Percentiles rank a stretch among this genome's conserved stretches.
These are phyloP conservation scores for Cydia amplana DNA, from an alignment of 1,140 invertebrate species.

Conservation along the genomic window DNA sequence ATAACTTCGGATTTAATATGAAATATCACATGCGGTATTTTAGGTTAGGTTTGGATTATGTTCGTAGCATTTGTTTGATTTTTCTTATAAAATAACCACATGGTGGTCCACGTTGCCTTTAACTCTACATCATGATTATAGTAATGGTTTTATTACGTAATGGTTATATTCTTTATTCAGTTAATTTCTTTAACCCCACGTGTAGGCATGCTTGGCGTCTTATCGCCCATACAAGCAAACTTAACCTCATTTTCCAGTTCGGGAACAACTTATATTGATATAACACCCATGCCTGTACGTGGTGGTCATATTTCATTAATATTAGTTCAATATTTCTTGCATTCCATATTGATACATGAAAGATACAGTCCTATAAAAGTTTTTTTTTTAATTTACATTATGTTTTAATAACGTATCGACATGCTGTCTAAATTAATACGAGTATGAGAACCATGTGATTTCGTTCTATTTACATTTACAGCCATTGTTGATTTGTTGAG, in stretches of 20 bases:
- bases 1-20: background rate
- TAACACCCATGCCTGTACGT: background rate
- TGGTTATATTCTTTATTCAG: background rate
- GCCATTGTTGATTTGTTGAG: too few relatives aligned
- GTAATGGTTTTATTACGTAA: background rate
- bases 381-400: too few relatives aligned
- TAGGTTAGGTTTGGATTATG: background rate
- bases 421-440: too few relatives aligned
- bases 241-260: slow-evolving; percentile 3
- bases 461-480: too few relatives aligned
- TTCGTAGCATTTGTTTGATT: background rate
- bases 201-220: background rate
- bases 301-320: background rate
- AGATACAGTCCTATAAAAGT: too few relatives aligned
- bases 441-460: too few relatives aligned
- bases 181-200: slow-evolving; percentile 9
- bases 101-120: background rate
- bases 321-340: background rate
- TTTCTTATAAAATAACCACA: background rate
- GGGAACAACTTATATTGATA: too few relatives aligned
- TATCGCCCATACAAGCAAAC: slow-evolving; percentile 1
- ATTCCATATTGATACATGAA: too few relatives aligned
- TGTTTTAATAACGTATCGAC: too few relatives aligned
- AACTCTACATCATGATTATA: background rate
- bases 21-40: background rate